A percentile compares a stretch with the other conserved stretches of the same genome.
These are phyloP conservation scores for Bubo bubo DNA, from an alignment of 2,113 vertebrate species.

Conservation along the genomic window DNA sequence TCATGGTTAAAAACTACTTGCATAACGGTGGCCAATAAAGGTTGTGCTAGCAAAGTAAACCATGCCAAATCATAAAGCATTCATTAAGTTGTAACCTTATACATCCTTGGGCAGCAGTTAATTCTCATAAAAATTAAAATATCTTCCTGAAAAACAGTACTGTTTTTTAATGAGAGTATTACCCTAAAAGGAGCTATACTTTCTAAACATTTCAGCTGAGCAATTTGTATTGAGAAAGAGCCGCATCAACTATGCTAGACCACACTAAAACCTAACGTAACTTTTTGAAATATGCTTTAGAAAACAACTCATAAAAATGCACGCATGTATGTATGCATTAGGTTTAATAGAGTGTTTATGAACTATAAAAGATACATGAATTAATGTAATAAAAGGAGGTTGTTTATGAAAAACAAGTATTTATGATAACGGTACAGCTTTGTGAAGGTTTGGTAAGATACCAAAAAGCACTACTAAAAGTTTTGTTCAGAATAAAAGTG, in stretches of 20 bases:
- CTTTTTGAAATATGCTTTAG: background rate
- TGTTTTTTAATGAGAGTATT: background rate
- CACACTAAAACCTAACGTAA: background rate
- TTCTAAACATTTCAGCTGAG: background rate
- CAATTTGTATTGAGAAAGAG: background rate
- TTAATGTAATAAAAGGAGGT: background rate
- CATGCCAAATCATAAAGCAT: background rate
- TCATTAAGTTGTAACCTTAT: background rate
- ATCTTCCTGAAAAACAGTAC: background rate
- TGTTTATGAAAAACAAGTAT: slow-evolving; percentile 10
- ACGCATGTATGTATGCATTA: background rate
- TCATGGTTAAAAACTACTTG: background rate
- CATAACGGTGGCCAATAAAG: background rate
- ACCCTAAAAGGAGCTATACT: background rate
- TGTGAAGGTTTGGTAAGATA: background rate
- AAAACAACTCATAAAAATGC: background rate
- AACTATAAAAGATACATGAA: slow-evolving; percentile 7
- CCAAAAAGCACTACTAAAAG: background rate
- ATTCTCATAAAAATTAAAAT: background rate
- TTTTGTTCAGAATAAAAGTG: background rate
- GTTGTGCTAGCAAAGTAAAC: background rate
- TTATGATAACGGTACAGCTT: background rate
- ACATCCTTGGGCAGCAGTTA: background rate
- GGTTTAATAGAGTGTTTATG: slow-evolving; percentile 25
- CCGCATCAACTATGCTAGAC: background rate